These are phyloP conservation scores for Apocheima hispidaria DNA, from an alignment of 2,888 invertebrate genomes.

Conservation along the genomic window DNA sequence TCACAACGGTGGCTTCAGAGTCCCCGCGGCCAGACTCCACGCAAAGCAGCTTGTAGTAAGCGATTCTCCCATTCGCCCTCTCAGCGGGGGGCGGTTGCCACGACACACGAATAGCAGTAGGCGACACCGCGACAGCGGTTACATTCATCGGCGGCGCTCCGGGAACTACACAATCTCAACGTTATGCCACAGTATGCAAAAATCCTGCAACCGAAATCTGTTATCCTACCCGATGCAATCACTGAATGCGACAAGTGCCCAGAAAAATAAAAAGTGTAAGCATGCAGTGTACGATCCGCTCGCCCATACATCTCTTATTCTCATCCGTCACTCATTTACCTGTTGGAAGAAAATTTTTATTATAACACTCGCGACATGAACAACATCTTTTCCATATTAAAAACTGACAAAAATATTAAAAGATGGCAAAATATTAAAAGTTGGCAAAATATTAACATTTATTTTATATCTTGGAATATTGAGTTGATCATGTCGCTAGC, in stretches of 20 bases:
- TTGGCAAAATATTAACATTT: background rate
- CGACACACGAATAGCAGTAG: constrained; percentile 94
- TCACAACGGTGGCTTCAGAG: constrained; percentile 93
- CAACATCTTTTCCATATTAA: constrained; percentile 25
- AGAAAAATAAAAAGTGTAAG: constrained; percentile 64
- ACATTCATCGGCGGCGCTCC: constrained; percentile 98
- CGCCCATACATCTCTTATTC: constrained; percentile 79
- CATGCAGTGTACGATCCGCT: constrained; percentile 82
- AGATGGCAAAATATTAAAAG: background rate
- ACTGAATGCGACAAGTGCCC: constrained; percentile 85
- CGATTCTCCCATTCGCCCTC: constrained; percentile 96
- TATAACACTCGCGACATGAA: constrained; percentile 64
- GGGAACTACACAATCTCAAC: constrained; percentile 91
- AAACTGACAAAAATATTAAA: background rate
- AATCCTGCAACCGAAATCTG: constrained; percentile 70
- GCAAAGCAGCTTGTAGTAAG: constrained; percentile 97
- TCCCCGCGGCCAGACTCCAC: constrained; percentile 94
- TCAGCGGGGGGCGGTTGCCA: constrained; percentile 98
- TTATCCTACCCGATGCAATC: constrained; percentile 76
- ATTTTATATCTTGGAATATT: background rate
- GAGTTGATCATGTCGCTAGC: constrained; percentile 48
- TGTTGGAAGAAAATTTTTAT: constrained; percentile 68
- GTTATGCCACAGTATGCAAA: constrained; percentile 51
- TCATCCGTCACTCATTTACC: constrained; percentile 75
- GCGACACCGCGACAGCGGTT: constrained; percentile 94